Percentiles rank a stretch among this genome's conserved stretches.
Conservation (phyloP, 2,888 invertebrate species). For the Cheilosia grossa region DNA sequence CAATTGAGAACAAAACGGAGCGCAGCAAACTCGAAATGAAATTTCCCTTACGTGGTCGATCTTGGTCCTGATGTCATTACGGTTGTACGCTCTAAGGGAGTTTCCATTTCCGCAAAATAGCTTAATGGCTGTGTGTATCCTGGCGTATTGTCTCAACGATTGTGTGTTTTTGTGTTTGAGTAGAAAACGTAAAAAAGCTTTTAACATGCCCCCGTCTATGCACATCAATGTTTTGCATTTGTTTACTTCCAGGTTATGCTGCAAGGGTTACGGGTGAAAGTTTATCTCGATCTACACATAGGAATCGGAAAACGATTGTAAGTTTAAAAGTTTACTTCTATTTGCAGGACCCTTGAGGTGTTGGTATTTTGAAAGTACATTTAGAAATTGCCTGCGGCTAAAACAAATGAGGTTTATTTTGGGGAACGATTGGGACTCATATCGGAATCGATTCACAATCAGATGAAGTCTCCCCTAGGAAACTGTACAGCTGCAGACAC, state of each 20-base stretch:
- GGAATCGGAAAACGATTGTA: constrained; percentile 30
- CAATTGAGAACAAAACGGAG: constrained; percentile 52
- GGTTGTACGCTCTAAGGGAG: constrained; percentile 71
- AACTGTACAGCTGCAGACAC: neutral
- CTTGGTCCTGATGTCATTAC: constrained; percentile 71
- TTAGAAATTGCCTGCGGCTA: constrained; percentile 18
- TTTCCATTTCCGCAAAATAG: constrained; percentile 68
- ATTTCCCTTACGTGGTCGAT: constrained; percentile 61
- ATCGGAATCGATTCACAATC: constrained; percentile 17
- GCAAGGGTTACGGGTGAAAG: constrained; percentile 63
- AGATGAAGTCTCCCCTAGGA: constrained; percentile 27
- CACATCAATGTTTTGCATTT: constrained; percentile 17
- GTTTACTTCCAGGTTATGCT: constrained; percentile 56
- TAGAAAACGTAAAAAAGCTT: constrained; percentile 61
- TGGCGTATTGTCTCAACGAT: constrained; percentile 74
- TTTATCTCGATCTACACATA: constrained; percentile 51
- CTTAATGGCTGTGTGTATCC: constrained; percentile 69
- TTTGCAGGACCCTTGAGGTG: constrained; percentile 50
- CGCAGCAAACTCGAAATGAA: constrained; percentile 33
- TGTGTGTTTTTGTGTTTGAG: constrained; percentile 32
- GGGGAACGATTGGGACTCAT: constrained; percentile 7
- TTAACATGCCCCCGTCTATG: constrained; percentile 28
- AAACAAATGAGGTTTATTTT: constrained; percentile 52
- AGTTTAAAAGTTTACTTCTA: constrained; percentile 54
- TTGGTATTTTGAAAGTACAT: constrained; percentile 57